These are phyloP conservation scores for Pterois miles DNA, from an alignment of 2,797 vertebrate genomes.

Conservation along the genomic window DNA sequence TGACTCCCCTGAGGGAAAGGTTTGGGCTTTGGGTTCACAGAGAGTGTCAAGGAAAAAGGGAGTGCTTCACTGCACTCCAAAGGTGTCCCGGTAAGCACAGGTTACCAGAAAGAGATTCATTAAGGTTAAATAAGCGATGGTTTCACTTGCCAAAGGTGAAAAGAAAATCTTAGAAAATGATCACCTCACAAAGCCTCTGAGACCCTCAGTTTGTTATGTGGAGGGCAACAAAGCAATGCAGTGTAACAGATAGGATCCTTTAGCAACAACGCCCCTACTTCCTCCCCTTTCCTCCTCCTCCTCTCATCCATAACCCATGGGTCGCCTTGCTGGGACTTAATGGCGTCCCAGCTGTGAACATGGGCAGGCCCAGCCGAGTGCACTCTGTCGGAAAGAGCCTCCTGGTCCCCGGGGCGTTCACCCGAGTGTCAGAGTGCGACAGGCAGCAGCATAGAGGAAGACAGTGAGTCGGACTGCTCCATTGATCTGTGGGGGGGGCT, in stretches of 20 bases:
- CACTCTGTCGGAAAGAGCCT: constrained; percentile 66
- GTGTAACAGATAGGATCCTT: constrained; percentile 26
- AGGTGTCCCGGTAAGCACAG: neutral
- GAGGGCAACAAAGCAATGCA: constrained; percentile 4
- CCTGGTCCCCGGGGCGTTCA: constrained; percentile 36
- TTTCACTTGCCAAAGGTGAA: neutral
- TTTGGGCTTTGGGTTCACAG: constrained; percentile 28
- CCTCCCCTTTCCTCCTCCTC: neutral
- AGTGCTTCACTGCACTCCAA: constrained; percentile 18
- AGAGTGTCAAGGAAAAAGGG: constrained; percentile 37
- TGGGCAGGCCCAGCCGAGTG: constrained; percentile 56
- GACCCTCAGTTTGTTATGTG: constrained; percentile 10
- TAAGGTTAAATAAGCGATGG: neutral
- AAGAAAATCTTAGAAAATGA: neutral
- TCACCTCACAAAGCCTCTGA: constrained; percentile 4
- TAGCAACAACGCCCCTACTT: neutral
- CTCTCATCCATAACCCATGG: constrained; percentile 55
- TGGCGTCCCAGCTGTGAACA: constrained; percentile 73
- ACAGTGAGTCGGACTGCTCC: constrained; percentile 18
- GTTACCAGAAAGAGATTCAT: neutral
- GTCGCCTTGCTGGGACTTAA: constrained; percentile 63
- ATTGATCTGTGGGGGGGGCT: constrained; percentile 23
- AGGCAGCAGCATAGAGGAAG: constrained; percentile 28
- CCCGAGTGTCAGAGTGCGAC: constrained; percentile 45
- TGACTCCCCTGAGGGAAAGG: constrained; percentile 45